Conservation (phyloP, 2,797 vertebrate genomes). For the Heliangelus exortis region DNA sequence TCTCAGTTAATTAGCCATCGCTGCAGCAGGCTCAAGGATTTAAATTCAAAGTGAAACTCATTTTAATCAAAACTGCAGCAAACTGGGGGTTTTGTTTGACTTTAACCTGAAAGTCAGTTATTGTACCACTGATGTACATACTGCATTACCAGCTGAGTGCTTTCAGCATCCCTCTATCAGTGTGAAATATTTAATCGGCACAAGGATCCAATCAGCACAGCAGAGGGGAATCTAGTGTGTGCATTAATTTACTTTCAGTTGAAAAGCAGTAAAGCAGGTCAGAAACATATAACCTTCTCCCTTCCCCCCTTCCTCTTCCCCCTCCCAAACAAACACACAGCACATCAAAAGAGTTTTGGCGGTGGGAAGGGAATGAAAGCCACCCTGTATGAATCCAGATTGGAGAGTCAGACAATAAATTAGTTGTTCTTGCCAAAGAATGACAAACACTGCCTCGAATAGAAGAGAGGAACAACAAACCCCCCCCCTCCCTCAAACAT, state of each 20-base stretch:
- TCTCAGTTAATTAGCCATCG: constrained; percentile 56
- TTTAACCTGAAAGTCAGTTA: constrained; percentile 57
- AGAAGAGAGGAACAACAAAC: background rate
- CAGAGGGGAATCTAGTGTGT: constrained; percentile 39
- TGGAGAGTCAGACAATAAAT: constrained; percentile 52
- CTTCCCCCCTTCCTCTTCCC: background rate
- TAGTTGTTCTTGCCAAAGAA: constrained; percentile 27
- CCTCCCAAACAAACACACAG: constrained; percentile 40
- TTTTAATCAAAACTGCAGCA: constrained; percentile 60
- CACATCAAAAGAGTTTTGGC: constrained; percentile 47
- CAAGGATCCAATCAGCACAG: constrained; percentile 62
- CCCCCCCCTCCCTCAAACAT: background rate
- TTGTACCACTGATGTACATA: constrained; percentile 50
- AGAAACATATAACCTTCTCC: constrained; percentile 50
- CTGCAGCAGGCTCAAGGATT: constrained; percentile 50
- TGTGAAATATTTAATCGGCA: constrained; percentile 68
- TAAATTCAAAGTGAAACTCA: constrained; percentile 63
- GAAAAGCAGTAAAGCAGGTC: constrained; percentile 68
- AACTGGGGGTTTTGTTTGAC: constrained; percentile 60
- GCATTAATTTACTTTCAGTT: constrained; percentile 63
- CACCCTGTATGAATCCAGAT: background rate
- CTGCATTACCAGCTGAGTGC: constrained; percentile 57
- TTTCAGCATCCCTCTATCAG: constrained; percentile 60
- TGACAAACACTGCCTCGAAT: constrained; percentile 6
- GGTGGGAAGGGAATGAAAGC: constrained; percentile 14